Conservation (phyloP, 2,797 vertebrate genomes). For the Crossoptilon crossoptilon region DNA sequence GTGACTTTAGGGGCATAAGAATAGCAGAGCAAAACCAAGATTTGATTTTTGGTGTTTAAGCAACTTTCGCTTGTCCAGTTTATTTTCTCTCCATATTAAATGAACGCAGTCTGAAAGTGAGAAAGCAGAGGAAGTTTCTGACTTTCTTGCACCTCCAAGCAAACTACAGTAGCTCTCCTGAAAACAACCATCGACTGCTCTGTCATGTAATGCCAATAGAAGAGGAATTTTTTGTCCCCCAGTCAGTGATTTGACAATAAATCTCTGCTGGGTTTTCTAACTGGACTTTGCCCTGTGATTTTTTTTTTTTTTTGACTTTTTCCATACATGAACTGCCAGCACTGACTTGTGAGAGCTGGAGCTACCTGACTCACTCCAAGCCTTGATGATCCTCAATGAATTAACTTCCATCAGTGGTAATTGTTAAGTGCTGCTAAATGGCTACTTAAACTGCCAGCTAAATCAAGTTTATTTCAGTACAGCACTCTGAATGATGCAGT, state of each 20-base stretch:
- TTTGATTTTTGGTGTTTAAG: background rate
- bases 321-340: background rate
- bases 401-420: slow-evolving; percentile 18
- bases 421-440: background rate
- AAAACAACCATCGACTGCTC: rapidly evolving
- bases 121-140: background rate
- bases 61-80: background rate
- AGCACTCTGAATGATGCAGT: background rate
- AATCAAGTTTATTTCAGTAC: slow-evolving; percentile 35
- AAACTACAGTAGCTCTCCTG: background rate
- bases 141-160: background rate
- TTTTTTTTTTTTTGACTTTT: background rate
- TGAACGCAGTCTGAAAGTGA: background rate
- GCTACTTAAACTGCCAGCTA: slow-evolving; percentile 11
- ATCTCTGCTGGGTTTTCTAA: background rate
- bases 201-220: background rate
- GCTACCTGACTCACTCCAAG: background rate
- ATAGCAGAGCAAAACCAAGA: background rate
- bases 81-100: rapidly evolving
- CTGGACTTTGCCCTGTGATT: background rate
- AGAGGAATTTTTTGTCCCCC: background rate
- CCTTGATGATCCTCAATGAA: background rate
- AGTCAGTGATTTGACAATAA: background rate
- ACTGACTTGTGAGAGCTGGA: background rate
- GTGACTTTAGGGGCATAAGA: rapidly evolving